phyloP scores from a whole-genome alignment of 1,140 invertebrate species.

The Brachionus rubens region DNA sequence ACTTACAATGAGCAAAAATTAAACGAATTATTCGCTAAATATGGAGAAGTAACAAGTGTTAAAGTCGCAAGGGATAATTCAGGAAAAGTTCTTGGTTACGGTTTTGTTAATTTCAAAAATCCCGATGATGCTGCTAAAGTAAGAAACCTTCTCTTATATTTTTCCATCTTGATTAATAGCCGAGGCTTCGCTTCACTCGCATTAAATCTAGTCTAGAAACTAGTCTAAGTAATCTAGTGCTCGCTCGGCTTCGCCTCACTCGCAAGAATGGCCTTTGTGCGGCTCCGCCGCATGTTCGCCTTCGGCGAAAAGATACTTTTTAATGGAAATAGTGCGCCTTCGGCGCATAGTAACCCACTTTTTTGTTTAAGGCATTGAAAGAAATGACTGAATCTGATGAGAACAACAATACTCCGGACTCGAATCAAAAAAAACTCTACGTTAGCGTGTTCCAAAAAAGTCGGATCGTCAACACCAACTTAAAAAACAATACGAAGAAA shows the following conservation, averaged over 20 bases:
- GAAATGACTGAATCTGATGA: conserved; percentile 64
- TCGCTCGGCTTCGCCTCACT: no score
- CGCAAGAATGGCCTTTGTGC: no score
- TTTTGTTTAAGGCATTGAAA: conserved; percentile 68
- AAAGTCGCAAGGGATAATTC: not conserved
- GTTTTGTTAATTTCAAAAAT: conserved; percentile 22
- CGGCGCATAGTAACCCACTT: not conserved
- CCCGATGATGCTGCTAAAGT: conserved; percentile 17
- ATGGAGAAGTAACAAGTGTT: conserved; percentile 84
- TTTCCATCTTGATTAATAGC: no score
- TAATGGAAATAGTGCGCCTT: no score
- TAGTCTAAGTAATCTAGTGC: no score
- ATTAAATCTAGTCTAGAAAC: no score
- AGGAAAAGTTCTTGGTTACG: not conserved
- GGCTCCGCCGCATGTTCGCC: no score
- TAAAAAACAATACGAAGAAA: conserved; percentile 88
- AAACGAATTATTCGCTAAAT: conserved; percentile 87
- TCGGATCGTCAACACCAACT: conserved; percentile 94
- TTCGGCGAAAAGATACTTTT: no score
- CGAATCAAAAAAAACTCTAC: conserved; percentile 68
- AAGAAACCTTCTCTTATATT: not conserved
- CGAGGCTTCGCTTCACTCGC: no score
- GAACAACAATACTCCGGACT: conserved; percentile 59
- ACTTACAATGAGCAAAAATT: conserved; percentile 88
- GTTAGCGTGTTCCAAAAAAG: conserved; percentile 94